Base-by-base conservation (phyloP, 30 jellyfish, hydroid and myxozoan species). In the Phacellophora camtschatica region DNA sequence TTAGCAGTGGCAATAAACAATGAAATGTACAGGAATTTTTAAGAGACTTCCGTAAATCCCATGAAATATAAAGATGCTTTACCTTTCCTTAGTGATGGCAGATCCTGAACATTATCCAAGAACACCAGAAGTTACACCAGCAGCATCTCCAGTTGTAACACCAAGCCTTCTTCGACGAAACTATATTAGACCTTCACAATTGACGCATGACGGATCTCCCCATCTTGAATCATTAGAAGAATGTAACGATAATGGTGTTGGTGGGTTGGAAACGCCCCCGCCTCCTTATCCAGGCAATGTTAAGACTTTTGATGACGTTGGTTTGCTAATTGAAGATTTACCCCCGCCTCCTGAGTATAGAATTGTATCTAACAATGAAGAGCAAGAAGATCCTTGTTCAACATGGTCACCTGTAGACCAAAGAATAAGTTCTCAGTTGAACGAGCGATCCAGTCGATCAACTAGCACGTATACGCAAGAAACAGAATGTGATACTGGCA, bases 41-140 rank as follows among this genome's bases (percentile, higher is more conserved):
- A n/a, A n/a, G n/a, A n/a, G n/a, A n/a, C n/a, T n/a, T n/a, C n/a
- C n/a, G n/a, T n/a, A n/a, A n/a, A n/a, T n/a, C n/a, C n/a, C n/a
- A n/a, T n/a, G n/a, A n/a, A n/a, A n/a, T 12, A 43, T 51, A 19
- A 11, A 62, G 0, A 1, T 0, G 11, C 0, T 32, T 45, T 27
- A 31, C 12, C 18, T 23, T 55, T 62, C 50, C 22, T 5, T 37
- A 86, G 96, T 86, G 5, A 74, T 86, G 96, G 90, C 96, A 5
- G 96, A 66, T 27, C 90, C 90, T 1, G 96, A 74, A 28, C 74
- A 63, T 37, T 86, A 74, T 39, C 96, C 96, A 18, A 53, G 90
- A 27, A 86, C 96, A 28, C 96, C 96, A 19, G 90, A 86, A 29
- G 62, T 76, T 19, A 64, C 96, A 0, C 96, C 96, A n/a, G 53